phyloP scores from a whole-genome alignment of 1,140 invertebrate genomes.

The Monochamus saltuarius region DNA sequence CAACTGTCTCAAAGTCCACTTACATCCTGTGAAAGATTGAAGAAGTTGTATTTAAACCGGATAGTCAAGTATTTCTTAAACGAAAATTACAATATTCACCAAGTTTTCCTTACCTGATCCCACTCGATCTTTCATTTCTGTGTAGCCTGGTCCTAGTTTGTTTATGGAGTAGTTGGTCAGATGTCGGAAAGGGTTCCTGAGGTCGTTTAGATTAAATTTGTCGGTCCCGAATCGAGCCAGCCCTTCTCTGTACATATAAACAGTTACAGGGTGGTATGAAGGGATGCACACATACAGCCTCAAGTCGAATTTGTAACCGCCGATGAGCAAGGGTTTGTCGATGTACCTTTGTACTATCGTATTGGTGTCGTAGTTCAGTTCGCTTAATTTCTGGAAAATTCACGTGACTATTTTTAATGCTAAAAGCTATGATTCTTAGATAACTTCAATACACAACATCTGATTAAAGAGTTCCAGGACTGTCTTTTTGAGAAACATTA shows the following conservation, averaged over 20 bases:
- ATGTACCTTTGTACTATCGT: conserved; percentile 83
- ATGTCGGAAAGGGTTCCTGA: conserved; percentile 86
- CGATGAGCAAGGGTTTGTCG: conserved; percentile 79
- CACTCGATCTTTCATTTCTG: conserved; percentile 75
- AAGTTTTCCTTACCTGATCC: conserved; percentile 64
- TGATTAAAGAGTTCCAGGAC: too few species aligned
- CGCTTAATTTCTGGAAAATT: conserved; percentile 68
- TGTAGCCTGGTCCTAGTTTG: conserved; percentile 76
- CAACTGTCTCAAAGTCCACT: conserved; percentile 80
- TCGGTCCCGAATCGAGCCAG: conserved; percentile 80
- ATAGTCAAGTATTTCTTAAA: too few species aligned
- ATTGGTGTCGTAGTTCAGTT: conserved; percentile 70
- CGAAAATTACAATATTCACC: too few species aligned
- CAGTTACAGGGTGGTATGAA: conserved; percentile 76
- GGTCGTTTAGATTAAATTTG: conserved; percentile 77
- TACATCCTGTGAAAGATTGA: conserved; percentile 68
- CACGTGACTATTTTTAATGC: too few species aligned
- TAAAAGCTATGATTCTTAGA: too few species aligned
- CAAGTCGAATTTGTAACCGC: conserved; percentile 86
- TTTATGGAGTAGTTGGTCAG: conserved; percentile 87
- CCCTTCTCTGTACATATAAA: conserved; percentile 82
- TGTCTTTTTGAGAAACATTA: too few species aligned
- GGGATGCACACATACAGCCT: conserved; percentile 82
- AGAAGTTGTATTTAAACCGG: too few species aligned
- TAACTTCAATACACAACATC: too few species aligned